These are phyloP conservation scores for Pelvicachromis taeniatus DNA, from an alignment of 2,113 vertebrate genomes.

Conservation along the genomic window DNA sequence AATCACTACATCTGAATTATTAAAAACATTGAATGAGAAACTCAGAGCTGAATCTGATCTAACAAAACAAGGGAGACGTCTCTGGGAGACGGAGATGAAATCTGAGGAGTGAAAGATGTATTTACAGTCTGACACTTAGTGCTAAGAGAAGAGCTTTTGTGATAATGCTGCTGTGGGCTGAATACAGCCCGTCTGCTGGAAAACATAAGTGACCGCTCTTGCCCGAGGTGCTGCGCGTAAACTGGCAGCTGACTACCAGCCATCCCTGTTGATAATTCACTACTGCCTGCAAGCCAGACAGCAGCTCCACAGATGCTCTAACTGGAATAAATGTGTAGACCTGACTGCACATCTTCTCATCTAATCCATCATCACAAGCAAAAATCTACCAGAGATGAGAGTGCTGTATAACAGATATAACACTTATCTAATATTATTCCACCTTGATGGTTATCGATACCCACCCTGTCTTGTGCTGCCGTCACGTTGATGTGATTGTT, in stretches of 20 bases:
- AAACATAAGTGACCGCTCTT: slow-evolving; percentile 16
- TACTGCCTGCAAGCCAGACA: slow-evolving; percentile 12
- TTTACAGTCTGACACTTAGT: slow-evolving; percentile 18
- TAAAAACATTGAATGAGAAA: not conserved
- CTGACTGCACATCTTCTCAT: not conserved
- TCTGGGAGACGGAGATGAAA: not conserved
- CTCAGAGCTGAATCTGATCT: not conserved
- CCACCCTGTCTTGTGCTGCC: fast-evolving
- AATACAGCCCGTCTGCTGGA: slow-evolving; percentile 6
- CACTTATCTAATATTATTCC: not conserved
- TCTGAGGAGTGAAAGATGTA: not conserved
- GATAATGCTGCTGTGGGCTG: not conserved
- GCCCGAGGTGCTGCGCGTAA: not conserved
- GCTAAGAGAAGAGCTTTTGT: not conserved
- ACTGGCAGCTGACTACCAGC: slow-evolving; percentile 27
- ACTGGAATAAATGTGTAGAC: slow-evolving; percentile 36
- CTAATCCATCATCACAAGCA: slow-evolving; percentile 13
- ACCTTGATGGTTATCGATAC: not conserved
- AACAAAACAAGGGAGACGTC: not conserved
- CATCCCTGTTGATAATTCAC: slow-evolving; percentile 34
- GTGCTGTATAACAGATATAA: not conserved
- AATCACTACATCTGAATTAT: slow-evolving; percentile 26
- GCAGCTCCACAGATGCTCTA: slow-evolving; percentile 6
- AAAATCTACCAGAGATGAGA: not conserved
- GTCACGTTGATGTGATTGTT: not conserved